These are phyloP conservation scores for Halcyon leucocephala DNA, from an alignment of 2,797 vertebrate species.

Conservation along the genomic window DNA sequence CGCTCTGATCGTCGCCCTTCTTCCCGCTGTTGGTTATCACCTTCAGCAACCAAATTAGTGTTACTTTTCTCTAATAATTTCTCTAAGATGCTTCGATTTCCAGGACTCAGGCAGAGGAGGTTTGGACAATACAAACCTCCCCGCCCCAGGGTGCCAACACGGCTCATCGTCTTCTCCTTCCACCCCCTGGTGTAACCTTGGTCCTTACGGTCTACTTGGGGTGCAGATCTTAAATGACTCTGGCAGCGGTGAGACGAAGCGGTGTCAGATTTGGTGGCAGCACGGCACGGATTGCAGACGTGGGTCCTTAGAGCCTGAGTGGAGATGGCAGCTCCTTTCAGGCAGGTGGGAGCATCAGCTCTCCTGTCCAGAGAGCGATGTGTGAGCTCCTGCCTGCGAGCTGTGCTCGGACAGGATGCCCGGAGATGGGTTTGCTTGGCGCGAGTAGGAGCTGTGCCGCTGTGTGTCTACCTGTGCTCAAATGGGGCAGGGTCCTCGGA, in stretches of 20 bases:
- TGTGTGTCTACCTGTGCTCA: background rate
- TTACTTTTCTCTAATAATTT: background rate
- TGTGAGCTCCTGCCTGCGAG: background rate
- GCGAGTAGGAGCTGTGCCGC: too few species aligned
- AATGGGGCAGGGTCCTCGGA: fast-evolving
- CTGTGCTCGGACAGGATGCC: fast-evolving
- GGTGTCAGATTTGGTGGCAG: background rate
- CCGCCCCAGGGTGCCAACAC: fast-evolving
- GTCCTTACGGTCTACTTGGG: fast-evolving
- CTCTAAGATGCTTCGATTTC: fast-evolving
- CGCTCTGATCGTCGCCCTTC: background rate
- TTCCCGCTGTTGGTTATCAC: fast-evolving
- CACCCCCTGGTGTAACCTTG: background rate
- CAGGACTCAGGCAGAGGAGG: fast-evolving
- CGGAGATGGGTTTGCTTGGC: background rate
- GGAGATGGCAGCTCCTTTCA: background rate
- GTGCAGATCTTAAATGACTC: fast-evolving
- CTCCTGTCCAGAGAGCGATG: background rate
- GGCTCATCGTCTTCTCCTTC: background rate
- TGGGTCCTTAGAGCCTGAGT: background rate
- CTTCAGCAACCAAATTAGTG: too few species aligned
- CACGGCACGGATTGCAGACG: fast-evolving
- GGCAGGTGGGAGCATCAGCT: background rate
- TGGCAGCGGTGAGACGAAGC: background rate
- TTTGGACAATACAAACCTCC: background rate